Evolutionary conservation across 1,140 invertebrate species (phyloP), one percentile per base, ranked within the genome.

Genomic region (Procambarus virginalis): DNA sequence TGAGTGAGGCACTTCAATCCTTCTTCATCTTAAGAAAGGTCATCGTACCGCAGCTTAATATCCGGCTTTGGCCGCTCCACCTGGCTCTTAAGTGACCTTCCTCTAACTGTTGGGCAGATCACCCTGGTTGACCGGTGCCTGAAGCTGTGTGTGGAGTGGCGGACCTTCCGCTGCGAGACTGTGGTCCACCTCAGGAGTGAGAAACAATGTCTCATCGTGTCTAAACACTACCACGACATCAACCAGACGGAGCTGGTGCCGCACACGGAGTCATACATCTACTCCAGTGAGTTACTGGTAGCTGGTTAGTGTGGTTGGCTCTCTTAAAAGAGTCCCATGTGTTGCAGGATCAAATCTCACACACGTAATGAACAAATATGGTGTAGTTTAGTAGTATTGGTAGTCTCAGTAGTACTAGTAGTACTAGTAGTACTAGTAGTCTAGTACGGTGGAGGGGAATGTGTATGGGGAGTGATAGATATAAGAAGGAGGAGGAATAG

Each of bases 151-250:
- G 81, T 89, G n/a, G 46, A 0, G 17, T 89, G 84, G 78, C 60
- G 76, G 10, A 76, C 60, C 34, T 91, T 77, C 78, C 34, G 81
- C 60, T 91, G 91, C 51, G 87, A 89, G 82, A 91, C 86, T 1
- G 46, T 83, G n/a, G 60, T 89, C 22, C 82, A 89, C 83, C 48
- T 81, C 12, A 22, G 9, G n/a, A 2, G 81, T 9, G 83, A 85
- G 4, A n/a, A 51, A 17, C 9, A 64, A 22, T 86, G 91, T 51
- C 77, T 85, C 51, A 51, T 89, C n/a, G 45, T 76, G 17, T 12
- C 83, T 17, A n/a, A 9, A 14, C 87, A 89, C 45, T 84, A 48
- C 20, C 22, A 81, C 17, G 91, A 86, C 2, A 75, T 91, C 8
- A 78, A 81, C 45, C n/a, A 34, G 2, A 79, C 86, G 20, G 64